phyloP scores from a whole-genome alignment of 2,888 invertebrate species.

The Phortica magna region DNA sequence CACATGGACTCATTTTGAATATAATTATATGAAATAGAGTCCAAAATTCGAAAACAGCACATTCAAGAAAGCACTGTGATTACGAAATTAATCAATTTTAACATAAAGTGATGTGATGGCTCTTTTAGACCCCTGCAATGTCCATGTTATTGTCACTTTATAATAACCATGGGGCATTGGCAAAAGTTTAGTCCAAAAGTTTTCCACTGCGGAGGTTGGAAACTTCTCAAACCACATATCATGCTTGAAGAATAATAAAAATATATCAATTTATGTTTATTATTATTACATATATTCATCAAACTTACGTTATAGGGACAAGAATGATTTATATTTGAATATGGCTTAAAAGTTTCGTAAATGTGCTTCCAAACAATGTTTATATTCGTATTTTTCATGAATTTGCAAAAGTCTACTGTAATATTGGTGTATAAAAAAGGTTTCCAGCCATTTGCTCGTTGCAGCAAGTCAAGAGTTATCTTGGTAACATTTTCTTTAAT shows the following conservation, averaged over 20 bases:
- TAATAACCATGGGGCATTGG: background rate
- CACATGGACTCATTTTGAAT: too few relatives aligned
- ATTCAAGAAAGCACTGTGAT: background rate
- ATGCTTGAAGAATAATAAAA: background rate
- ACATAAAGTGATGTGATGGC: background rate
- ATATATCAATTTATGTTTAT: background rate
- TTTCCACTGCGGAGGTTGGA: background rate
- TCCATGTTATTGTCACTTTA: background rate
- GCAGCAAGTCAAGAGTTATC: background rate
- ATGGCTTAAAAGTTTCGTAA: background rate
- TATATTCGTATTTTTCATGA: background rate
- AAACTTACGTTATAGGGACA: background rate
- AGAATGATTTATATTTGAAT: background rate
- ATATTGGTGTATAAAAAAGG: background rate
- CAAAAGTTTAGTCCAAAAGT: background rate
- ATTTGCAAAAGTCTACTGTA: background rate
- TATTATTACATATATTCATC: background rate
- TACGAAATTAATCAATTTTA: slow-evolving; percentile 10
- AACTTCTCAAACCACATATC: background rate
- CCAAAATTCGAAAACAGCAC: too few relatives aligned
- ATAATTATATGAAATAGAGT: too few relatives aligned
- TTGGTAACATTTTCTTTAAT: background rate
- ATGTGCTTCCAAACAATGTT: background rate
- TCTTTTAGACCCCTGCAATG: background rate
- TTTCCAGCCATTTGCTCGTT: background rate